Evolutionary conservation across 2,888 invertebrate genomes (phyloP).

Genomic region (Chalcosyrphus nemorum): DNA sequence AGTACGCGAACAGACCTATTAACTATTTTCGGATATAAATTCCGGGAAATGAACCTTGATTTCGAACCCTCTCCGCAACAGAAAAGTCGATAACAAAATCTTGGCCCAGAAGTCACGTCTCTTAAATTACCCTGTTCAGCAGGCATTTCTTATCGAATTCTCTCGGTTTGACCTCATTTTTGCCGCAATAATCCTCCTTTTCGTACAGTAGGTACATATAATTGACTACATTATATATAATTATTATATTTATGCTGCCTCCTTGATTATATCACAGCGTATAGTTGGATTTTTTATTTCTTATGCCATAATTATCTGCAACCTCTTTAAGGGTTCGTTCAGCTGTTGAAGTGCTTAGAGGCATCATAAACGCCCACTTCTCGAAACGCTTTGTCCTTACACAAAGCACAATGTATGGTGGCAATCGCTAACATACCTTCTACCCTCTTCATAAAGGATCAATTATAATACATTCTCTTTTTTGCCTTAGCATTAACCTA

Average conservation of each 20-base stretch:
- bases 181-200: not conserved
- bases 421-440: constrained; percentile 6
- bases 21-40: no score
- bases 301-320: constrained; percentile 15
- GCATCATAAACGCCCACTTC: constrained; percentile 57
- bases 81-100: not conserved
- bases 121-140: not conserved
- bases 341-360: constrained; percentile 38
- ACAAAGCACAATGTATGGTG: constrained; percentile 38
- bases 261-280: not conserved
- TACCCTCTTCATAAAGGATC: constrained; percentile 56
- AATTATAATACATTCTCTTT: constrained; percentile 47
- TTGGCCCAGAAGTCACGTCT: not conserved
- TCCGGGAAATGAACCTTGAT: not conserved
- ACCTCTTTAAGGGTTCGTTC: constrained; percentile 28
- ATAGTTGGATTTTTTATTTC: not conserved
- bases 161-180: constrained; percentile 17
- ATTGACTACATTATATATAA: constrained; percentile 45
- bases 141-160: not conserved
- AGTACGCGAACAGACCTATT: no score
- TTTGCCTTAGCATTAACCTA: constrained; percentile 46
- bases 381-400: constrained; percentile 27
- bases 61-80: not conserved
- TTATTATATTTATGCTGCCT: constrained; percentile 17
- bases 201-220: not conserved